Conservation (phyloP, 1,140 invertebrate genomes). For the Apolygus lucorum region DNA sequence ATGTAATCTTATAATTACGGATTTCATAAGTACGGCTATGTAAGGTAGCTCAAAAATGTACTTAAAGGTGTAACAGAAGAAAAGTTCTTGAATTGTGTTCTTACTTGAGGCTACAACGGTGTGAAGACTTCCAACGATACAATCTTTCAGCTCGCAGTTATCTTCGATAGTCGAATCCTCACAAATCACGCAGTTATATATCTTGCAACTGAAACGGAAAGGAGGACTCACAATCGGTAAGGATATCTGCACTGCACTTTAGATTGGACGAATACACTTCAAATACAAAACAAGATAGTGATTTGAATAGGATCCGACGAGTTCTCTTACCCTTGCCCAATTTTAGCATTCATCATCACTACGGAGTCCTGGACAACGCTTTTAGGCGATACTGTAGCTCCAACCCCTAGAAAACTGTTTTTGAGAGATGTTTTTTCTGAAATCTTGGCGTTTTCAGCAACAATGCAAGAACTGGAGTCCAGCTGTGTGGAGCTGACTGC, state of each 20-base stretch:
- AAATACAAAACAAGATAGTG: too few species aligned
- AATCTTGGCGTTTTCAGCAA: constrained; percentile 63
- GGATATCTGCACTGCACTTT: too few species aligned
- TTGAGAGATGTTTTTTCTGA: constrained; percentile 78
- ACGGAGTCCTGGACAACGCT: constrained; percentile 71
- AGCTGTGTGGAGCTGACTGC: constrained; percentile 63
- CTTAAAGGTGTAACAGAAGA: too few species aligned
- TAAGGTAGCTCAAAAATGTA: too few species aligned
- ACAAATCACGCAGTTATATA: constrained; percentile 65
- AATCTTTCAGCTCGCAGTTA: constrained; percentile 59
- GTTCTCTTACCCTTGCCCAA: constrained; percentile 70
- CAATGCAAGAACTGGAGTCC: constrained; percentile 54
- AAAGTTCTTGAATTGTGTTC: too few species aligned
- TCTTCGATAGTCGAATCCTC: constrained; percentile 53
- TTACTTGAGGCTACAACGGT: constrained; percentile 40
- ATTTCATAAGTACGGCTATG: too few species aligned
- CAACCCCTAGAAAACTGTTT: constrained; percentile 61
- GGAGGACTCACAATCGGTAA: too few species aligned
- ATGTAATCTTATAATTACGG: too few species aligned
- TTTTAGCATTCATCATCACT: constrained; percentile 75
- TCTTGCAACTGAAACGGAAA: constrained; percentile 47
- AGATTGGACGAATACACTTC: too few species aligned
- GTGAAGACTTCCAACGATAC: constrained; percentile 56
- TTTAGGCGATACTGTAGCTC: constrained; percentile 65
- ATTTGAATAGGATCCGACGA: too few species aligned